Evolutionary conservation across 2,888 invertebrate genomes (phyloP).

Genomic region (Rosalia funebris): DNA sequence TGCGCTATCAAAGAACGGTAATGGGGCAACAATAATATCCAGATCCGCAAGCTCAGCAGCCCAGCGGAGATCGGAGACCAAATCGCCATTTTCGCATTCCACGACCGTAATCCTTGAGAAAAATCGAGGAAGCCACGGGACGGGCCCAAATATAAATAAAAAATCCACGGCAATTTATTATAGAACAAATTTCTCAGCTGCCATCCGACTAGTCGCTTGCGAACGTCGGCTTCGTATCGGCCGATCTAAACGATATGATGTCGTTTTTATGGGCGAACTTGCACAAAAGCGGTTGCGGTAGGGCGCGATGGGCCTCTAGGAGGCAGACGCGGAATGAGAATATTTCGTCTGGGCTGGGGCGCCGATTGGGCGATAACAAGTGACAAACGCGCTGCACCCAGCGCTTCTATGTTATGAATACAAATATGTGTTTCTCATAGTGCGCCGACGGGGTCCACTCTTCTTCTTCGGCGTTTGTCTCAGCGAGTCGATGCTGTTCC

Average conservation of each 20-base stretch:
- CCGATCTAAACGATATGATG: conserved; percentile 25
- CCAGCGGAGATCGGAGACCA: not conserved
- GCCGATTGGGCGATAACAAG: conserved; percentile 68
- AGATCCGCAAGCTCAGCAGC: not conserved
- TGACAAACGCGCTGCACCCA: conserved; percentile 63
- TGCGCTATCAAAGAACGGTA: no score
- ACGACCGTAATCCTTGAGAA: not conserved
- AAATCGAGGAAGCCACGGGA: conserved; percentile 10
- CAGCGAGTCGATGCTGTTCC: not conserved
- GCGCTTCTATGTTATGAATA: conserved; percentile 62
- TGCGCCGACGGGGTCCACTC: conserved; percentile 22
- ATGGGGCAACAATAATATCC: not conserved
- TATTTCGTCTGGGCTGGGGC: conserved; percentile 28
- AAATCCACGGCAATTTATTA: conserved; percentile 26
- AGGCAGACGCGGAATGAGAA: conserved; percentile 25
- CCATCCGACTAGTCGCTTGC: conserved; percentile 24
- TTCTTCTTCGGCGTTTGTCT: conserved; percentile 12
- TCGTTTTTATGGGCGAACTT: conserved; percentile 24
- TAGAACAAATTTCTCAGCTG: conserved; percentile 19
- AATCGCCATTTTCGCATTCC: conserved; percentile 11
- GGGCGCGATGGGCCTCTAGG: conserved; percentile 11
- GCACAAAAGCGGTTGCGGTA: conserved; percentile 22
- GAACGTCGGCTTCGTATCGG: conserved; percentile 23
- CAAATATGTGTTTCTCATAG: conserved; percentile 51
- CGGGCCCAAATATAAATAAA: conserved; percentile 10